These are phyloP conservation scores for Strigamia crassipes DNA, from an alignment of 2,888 invertebrate species.

Conservation along the genomic window DNA sequence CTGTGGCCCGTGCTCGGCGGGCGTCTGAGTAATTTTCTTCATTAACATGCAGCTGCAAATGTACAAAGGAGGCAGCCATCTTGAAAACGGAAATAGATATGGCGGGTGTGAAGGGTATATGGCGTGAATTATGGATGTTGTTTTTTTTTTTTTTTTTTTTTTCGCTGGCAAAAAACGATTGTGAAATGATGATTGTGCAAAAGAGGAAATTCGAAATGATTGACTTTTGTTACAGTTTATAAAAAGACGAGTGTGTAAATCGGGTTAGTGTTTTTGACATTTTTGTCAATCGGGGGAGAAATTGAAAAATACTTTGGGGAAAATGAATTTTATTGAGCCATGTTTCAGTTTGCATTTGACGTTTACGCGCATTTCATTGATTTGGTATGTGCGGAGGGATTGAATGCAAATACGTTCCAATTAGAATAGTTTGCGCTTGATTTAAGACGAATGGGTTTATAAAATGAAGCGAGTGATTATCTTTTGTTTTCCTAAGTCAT, in stretches of 20 bases:
- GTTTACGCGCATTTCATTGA: constrained; percentile 35
- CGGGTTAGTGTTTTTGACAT: constrained; percentile 33
- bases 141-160: neutral
- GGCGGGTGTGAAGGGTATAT: neutral
- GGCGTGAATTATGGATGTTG: constrained; percentile 19
- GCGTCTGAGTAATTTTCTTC: constrained; percentile 40
- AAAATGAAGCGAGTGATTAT: constrained; percentile 8
- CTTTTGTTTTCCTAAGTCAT: constrained; percentile 21
- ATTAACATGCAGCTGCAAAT: constrained; percentile 42
- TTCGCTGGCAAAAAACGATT: neutral
- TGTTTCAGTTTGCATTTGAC: constrained; percentile 40
- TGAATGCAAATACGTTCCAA: constrained; percentile 7
- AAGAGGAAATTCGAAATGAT: neutral
- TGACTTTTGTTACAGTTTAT: neutral
- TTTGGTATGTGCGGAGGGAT: neutral
- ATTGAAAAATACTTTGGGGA: constrained; percentile 32
- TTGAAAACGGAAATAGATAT: constrained; percentile 34
- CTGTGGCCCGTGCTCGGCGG: constrained; percentile 13
- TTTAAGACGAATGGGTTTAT: neutral
- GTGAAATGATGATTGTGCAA: constrained; percentile 8
- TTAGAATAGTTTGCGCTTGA: constrained; percentile 19
- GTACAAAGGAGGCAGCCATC: constrained; percentile 38
- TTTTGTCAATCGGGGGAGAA: constrained; percentile 2
- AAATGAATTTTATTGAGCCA: constrained; percentile 42
- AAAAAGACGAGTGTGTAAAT: constrained; percentile 3